These are phyloP conservation scores for Caenorhabditis imperialis DNA, from an alignment of 2,888 invertebrate species.

Conservation along the genomic window DNA sequence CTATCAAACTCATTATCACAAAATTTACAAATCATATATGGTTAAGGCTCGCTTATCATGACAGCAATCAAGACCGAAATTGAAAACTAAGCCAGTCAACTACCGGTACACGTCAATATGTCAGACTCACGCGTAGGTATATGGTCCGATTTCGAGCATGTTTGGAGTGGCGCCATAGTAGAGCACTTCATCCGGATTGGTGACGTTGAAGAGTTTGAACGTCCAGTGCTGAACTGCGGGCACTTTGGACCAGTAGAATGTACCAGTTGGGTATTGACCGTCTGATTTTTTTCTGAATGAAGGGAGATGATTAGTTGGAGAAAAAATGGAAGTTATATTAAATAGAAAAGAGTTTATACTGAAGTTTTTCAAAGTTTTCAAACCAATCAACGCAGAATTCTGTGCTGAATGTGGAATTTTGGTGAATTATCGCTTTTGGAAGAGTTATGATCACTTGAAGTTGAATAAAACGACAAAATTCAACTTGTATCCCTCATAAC, in stretches of 20 bases:
- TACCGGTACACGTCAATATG: conserved; percentile 7
- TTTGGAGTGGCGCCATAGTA: conserved; percentile 60
- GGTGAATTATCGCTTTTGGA: no score
- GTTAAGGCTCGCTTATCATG: conserved; percentile 25
- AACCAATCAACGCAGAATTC: no score
- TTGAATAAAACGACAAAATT: neutral
- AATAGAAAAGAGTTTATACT: no score
- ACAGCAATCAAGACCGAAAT: conserved; percentile 22
- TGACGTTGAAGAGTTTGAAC: conserved; percentile 61
- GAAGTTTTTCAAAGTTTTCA: no score
- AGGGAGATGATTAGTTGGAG: neutral
- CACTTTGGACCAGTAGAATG: conserved; percentile 57
- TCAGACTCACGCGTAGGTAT: conserved; percentile 59
- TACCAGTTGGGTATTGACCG: conserved; percentile 58
- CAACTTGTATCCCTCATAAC: no score
- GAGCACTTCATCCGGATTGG: conserved; percentile 65
- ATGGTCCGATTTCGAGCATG: conserved; percentile 62
- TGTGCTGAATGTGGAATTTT: no score
- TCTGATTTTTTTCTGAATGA: conserved; percentile 47
- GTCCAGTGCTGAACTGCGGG: conserved; percentile 56
- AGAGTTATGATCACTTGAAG: no score
- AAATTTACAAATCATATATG: conserved; percentile 18
- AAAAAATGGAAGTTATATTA: no score
- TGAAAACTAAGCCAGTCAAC: conserved; percentile 20
- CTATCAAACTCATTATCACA: conserved; percentile 21